Evolutionary conservation across 2,888 invertebrate species (phyloP).

Genomic region (Bembecia ichneumoniformis): DNA sequence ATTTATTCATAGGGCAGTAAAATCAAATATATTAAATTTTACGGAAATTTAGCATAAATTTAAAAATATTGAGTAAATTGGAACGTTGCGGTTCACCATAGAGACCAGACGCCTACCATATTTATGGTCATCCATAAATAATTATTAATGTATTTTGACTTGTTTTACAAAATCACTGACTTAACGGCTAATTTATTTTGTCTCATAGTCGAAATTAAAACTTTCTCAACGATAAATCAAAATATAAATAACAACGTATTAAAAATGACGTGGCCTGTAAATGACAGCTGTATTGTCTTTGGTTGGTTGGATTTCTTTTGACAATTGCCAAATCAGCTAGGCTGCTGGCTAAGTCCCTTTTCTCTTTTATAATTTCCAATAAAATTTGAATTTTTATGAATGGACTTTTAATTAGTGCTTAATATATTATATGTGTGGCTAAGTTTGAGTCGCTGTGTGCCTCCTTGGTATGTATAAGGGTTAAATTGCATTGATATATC

Average conservation of each 20-base stretch:
- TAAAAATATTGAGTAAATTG: conserved; percentile 17
- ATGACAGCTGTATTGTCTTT: conserved; percentile 62
- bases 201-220: too few species aligned
- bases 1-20: too few species aligned
- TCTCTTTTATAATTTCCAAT: neutral
- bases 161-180: neutral
- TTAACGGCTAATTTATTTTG: too few species aligned
- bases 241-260: conserved; percentile 4
- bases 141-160: neutral
- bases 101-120: conserved; percentile 31
- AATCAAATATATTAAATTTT: too few species aligned
- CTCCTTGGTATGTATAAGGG: conserved; percentile 34
- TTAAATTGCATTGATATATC: neutral
- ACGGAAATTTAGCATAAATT: too few species aligned
- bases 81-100: conserved; percentile 32
- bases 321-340: conserved; percentile 70
- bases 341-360: conserved; percentile 16
- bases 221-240: too few species aligned
- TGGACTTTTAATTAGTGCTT: conserved; percentile 31
- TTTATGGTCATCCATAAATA: conserved; percentile 15
- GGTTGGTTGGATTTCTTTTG: conserved; percentile 33
- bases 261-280: conserved; percentile 63
- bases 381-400: conserved; percentile 32
- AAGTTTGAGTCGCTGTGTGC: conserved; percentile 23
- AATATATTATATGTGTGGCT: conserved; percentile 24